Base-by-base conservation (phyloP, 2,888 invertebrate species). In the Cabera pusaria region DNA sequence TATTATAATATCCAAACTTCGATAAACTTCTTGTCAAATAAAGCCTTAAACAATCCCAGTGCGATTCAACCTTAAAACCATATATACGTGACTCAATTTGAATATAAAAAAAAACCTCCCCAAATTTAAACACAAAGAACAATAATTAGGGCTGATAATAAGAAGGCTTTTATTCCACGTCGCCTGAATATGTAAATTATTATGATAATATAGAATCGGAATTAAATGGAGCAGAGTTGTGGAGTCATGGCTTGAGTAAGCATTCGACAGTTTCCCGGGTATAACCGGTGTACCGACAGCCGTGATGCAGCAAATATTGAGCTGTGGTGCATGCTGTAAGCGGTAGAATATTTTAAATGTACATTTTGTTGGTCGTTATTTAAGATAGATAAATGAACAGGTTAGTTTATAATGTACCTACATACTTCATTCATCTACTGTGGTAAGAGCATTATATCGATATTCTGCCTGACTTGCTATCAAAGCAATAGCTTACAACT, bases 101-200 rank as follows among this genome's bases (percentile, higher is more conserved):
- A 82, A 81, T 81, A 43, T 77, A 73, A 74, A 34, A 43, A n/a
- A 37, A 77, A 64, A 59, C 55, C 65, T 61, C 52, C 59, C 66
- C 59, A 53, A 75, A 79, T 81, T 78, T 76, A 67, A 80, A 81
- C 79, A 85, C 85, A 87, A 86, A 83, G 85, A 75, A 69, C 67
- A 81, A 85, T 85, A 86, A 87, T 85, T 86, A 83, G 79, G 74
- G 74, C 63, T 73, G 65, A 81, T 86, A 79, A 76, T 80, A 77
- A 76, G 71, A 69, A 70, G 63, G 68, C 59, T 66, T 71, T 73
- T 76, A 79, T 75, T 67, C 70, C 66, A 67, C 75, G 74, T 64
- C 64, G 59, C 60, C 62, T 63, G 59, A 65, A 72, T 83, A 86
- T 86, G 85, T 80, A 82, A 85, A 85, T 85, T 70, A 71, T 71